phyloP scores from a whole-genome alignment of 2,797 vertebrate genomes.

The Molossus alvarezi region DNA sequence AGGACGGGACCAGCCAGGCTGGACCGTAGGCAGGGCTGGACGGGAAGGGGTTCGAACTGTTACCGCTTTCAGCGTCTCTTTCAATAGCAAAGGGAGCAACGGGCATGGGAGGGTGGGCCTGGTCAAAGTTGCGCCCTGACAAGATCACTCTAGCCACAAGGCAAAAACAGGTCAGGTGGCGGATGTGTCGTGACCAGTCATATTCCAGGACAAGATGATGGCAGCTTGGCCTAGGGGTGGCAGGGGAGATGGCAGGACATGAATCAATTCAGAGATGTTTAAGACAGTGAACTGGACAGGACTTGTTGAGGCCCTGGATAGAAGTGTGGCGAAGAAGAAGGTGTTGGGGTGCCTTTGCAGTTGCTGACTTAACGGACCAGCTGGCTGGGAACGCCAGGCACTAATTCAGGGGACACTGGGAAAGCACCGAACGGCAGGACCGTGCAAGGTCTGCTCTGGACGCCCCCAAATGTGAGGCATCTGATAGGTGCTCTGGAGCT shows the following conservation, averaged over 20 bases:
- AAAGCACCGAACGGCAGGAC: neutral
- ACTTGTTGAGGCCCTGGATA: neutral
- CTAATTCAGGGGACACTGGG: neutral
- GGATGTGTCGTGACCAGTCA: neutral
- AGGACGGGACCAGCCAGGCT: neutral
- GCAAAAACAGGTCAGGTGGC: neutral
- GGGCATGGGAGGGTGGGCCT: neutral
- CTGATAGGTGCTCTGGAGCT: neutral
- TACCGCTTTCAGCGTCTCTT: neutral
- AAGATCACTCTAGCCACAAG: neutral
- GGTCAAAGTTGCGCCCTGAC: neutral
- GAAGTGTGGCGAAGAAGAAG: slow-evolving; percentile 3
- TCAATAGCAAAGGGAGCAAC: neutral
- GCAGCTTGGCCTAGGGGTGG: neutral
- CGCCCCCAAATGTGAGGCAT: neutral
- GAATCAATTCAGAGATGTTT: neutral
- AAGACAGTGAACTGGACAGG: neutral
- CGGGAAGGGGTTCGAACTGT: neutral
- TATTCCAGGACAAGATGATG: neutral
- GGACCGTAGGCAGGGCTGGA: neutral
- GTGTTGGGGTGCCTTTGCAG: neutral
- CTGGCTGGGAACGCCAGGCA: neutral
- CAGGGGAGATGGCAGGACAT: neutral
- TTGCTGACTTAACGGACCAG: neutral
- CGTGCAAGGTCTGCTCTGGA: neutral